Evolutionary conservation across 2,113 vertebrate genomes (phyloP).

Genomic region (Bubo blakistoni): DNA sequence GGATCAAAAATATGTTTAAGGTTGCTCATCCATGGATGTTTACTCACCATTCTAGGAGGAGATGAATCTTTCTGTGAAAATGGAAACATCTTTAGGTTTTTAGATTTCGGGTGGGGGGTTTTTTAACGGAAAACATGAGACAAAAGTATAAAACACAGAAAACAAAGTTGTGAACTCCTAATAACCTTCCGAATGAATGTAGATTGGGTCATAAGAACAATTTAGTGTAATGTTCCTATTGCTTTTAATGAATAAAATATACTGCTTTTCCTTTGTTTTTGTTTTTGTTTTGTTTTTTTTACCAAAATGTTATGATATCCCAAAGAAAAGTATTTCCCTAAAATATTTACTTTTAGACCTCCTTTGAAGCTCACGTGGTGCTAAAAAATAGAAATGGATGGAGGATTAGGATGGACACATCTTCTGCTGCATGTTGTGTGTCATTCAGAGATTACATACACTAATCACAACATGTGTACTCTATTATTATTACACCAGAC

Average conservation of each 20-base stretch:
- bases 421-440: not conserved
- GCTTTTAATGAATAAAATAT: not conserved
- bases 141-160: constrained; percentile 8
- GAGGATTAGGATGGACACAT: not conserved
- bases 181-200: constrained; percentile 3
- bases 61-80: constrained; percentile 16
- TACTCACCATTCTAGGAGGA: not conserved
- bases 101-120: not conserved
- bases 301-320: not conserved
- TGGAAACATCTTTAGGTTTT: not conserved
- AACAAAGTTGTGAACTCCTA: constrained; percentile 30
- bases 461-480: not conserved
- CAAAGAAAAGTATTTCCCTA: not conserved
- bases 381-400: not conserved
- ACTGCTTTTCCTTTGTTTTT: not conserved
- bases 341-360: not conserved
- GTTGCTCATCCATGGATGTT: constrained; percentile 20
- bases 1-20: constrained; percentile 20
- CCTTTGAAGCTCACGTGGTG: not conserved
- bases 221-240: not conserved
- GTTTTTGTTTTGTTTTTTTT: not conserved
- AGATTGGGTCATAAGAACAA: not conserved
- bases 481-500: not conserved
- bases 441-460: not conserved
- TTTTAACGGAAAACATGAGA: not conserved